These are phyloP conservation scores for Nomada goodeniana DNA, from an alignment of 2,888 invertebrate species.

Conservation along the genomic window DNA sequence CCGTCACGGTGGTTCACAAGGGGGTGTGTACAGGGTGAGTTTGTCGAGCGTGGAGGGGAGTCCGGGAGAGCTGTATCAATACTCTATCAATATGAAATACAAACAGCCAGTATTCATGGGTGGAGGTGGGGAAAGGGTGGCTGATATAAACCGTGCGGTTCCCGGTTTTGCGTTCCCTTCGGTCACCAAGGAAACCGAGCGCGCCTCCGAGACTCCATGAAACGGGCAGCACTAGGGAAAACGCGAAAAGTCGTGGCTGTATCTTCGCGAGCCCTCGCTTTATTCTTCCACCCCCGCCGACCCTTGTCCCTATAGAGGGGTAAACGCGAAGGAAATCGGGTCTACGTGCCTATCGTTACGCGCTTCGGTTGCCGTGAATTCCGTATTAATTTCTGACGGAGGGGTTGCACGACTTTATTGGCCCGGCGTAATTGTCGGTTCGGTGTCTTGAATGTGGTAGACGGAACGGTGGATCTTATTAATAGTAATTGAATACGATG, in stretches of 20 bases:
- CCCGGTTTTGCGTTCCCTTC: slow-evolving; percentile 73
- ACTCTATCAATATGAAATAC: slow-evolving; percentile 84
- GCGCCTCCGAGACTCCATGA: slow-evolving; percentile 57
- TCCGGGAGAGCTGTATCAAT: slow-evolving; percentile 78
- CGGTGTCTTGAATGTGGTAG: slow-evolving; percentile 25
- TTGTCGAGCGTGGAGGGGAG: slow-evolving; percentile 43
- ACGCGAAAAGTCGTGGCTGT: slow-evolving; percentile 59
- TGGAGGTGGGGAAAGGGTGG: slow-evolving; percentile 32
- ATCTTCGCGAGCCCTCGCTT: slow-evolving; percentile 25
- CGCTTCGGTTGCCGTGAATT: slow-evolving; percentile 41
- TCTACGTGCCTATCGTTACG: slow-evolving; percentile 47
- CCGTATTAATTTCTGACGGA: slow-evolving; percentile 44
- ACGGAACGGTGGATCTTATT: slow-evolving; percentile 19
- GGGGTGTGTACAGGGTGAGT: slow-evolving; percentile 33
- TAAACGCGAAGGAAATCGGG: slow-evolving; percentile 81
- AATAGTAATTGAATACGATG: slow-evolving; percentile 44
- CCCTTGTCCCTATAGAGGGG: slow-evolving; percentile 55
- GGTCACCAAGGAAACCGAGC: slow-evolving; percentile 82
- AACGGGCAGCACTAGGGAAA: slow-evolving; percentile 57
- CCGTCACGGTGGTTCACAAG: slow-evolving; percentile 63
- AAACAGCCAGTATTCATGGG: slow-evolving; percentile 77
- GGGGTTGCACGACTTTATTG: slow-evolving; percentile 41
- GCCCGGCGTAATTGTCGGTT: slow-evolving; percentile 46
- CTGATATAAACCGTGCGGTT: slow-evolving; percentile 62
- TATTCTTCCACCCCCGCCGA: neutral